Conservation (phyloP, 1,140 invertebrate genomes). For the Orius insidiosus region DNA sequence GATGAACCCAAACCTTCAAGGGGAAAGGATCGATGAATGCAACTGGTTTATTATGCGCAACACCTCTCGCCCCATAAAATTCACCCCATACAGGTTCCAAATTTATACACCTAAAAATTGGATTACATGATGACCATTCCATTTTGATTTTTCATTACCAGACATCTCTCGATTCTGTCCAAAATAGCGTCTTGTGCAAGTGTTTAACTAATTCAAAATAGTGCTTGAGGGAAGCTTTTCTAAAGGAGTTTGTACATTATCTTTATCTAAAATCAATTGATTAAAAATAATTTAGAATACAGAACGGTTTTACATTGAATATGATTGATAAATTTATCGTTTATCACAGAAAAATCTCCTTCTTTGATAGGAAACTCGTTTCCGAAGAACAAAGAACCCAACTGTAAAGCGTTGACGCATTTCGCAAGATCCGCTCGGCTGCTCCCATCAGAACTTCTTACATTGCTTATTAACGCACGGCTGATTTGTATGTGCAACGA, state of each 20-base stretch:
- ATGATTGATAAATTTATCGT: constrained; percentile 57
- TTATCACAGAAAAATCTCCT: constrained; percentile 46
- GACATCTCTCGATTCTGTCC: constrained; percentile 65
- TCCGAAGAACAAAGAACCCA: constrained; percentile 53
- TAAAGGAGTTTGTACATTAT: constrained; percentile 29
- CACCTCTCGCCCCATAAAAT: constrained; percentile 62
- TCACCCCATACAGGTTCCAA: constrained; percentile 86
- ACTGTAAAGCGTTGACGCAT: constrained; percentile 51
- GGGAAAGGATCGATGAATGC: constrained; percentile 84
- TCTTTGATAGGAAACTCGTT: constrained; percentile 49
- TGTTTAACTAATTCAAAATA: constrained; percentile 29
- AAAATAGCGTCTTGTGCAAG: constrained; percentile 48
- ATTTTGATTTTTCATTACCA: constrained; percentile 36
- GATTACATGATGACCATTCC: not conserved
- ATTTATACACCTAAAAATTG: constrained; percentile 39
- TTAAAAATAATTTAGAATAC: constrained; percentile 8
- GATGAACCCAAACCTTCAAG: constrained; percentile 57
- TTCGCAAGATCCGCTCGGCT: constrained; percentile 53
- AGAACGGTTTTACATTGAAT: constrained; percentile 39
- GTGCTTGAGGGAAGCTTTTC: constrained; percentile 27
- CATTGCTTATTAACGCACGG: constrained; percentile 60
- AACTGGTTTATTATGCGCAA: constrained; percentile 50
- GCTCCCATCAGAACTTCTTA: constrained; percentile 44
- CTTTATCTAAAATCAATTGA: constrained; percentile 27
- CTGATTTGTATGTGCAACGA: constrained; percentile 68